Percentiles rank a stretch among this genome's conserved stretches.
phyloP scores from a whole-genome alignment of 2,797 vertebrate species.

The Clamator glandarius region DNA sequence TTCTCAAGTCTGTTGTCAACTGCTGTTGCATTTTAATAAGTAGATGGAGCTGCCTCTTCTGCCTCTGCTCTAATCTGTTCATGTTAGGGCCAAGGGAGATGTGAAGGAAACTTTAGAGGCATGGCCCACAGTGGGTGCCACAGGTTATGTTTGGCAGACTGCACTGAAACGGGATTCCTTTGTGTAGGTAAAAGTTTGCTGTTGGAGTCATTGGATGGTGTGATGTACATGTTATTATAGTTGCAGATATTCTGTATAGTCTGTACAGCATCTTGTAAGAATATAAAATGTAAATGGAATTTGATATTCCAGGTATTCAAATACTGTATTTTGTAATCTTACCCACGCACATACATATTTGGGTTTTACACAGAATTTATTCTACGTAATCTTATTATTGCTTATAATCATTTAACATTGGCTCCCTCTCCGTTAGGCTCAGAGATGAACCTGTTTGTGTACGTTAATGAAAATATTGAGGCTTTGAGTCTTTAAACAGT shows the following conservation, averaged over 20 bases:
- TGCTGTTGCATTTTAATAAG: background rate
- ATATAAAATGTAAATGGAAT: fast-evolving
- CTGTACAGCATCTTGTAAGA: background rate
- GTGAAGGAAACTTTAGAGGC: background rate
- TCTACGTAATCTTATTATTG: background rate
- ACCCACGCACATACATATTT: background rate
- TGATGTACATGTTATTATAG: too few species aligned
- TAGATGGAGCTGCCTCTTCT: background rate
- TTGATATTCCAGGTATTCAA: background rate
- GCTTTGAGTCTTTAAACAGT: background rate
- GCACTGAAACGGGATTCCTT: fast-evolving
- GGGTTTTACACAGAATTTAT: background rate
- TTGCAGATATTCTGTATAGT: too few species aligned
- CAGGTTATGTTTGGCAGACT: fast-evolving
- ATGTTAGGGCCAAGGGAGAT: background rate
- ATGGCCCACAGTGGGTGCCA: fast-evolving
- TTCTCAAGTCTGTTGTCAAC: background rate
- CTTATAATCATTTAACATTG: background rate
- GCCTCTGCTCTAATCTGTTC: background rate
- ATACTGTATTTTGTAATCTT: background rate
- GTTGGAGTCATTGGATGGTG: background rate
- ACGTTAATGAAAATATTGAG: background rate
- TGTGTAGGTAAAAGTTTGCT: fast-evolving
- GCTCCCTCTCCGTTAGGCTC: background rate
- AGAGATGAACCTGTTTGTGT: background rate